phyloP scores from a whole-genome alignment of 1,140 invertebrate genomes.

The Bombus ignitus region DNA sequence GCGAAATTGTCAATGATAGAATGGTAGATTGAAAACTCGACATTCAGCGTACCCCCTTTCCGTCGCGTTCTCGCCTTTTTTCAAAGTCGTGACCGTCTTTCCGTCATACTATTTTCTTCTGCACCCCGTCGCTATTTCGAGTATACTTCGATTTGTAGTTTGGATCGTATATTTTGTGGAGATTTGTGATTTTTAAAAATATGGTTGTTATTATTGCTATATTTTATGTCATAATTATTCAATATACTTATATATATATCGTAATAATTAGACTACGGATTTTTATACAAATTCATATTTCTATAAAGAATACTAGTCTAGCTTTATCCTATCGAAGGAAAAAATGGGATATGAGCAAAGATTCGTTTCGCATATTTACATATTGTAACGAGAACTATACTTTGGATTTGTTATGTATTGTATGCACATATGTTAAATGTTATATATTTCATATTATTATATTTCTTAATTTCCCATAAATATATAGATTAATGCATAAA shows the following conservation, averaged over 20 bases:
- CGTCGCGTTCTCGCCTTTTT: slow-evolving; percentile 31
- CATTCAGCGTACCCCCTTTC: slow-evolving; percentile 62
- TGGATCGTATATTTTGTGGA: not conserved
- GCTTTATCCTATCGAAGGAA: too few relatives aligned
- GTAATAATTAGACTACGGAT: too few relatives aligned
- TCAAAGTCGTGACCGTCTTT: not conserved
- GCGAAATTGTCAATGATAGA: slow-evolving; percentile 81
- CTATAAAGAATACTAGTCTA: too few relatives aligned
- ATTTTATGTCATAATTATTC: not conserved
- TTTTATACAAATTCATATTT: too few relatives aligned
- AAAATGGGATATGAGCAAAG: too few relatives aligned
- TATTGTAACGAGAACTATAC: too few relatives aligned
- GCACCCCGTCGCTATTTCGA: not conserved
- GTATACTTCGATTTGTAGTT: not conserved
- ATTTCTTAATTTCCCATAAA: too few relatives aligned
- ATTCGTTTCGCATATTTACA: too few relatives aligned
- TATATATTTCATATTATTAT: too few relatives aligned
- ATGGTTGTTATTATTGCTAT: not conserved
- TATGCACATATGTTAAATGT: too few relatives aligned
- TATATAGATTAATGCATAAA: not conserved
- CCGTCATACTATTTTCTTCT: not conserved
- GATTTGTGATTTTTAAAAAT: not conserved
- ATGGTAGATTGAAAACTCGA: slow-evolving; percentile 80
- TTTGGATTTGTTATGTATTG: too few relatives aligned
- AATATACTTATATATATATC: not conserved